These are phyloP conservation scores for Siniperca chuatsi DNA, from an alignment of 2,113 vertebrate genomes.

Conservation along the genomic window DNA sequence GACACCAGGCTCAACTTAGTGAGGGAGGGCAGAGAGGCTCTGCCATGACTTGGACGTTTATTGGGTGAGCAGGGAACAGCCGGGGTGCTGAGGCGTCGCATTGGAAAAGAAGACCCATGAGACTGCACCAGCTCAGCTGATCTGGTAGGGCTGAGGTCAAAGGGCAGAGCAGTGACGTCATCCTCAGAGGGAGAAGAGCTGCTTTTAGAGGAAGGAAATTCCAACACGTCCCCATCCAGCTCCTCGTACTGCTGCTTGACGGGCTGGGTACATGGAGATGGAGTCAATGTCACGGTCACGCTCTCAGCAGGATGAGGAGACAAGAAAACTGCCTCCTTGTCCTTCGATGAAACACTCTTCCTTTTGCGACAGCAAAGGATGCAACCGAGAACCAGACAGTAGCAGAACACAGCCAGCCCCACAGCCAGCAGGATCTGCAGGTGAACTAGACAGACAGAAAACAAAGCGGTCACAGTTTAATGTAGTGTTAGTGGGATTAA, in stretches of 20 bases:
- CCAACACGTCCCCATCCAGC: slow-evolving; percentile 79
- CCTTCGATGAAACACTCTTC: slow-evolving; percentile 45
- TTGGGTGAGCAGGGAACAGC: slow-evolving; percentile 38
- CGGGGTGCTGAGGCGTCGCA: slow-evolving; percentile 71
- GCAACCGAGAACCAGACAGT: slow-evolving; percentile 85
- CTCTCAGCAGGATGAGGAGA: slow-evolving; percentile 51
- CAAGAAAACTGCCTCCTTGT: slow-evolving; percentile 71
- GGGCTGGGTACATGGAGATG: slow-evolving; percentile 67
- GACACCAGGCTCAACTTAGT: slow-evolving; percentile 78
- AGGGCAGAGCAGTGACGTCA: slow-evolving; percentile 62
- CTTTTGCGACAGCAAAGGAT: slow-evolving; percentile 80
- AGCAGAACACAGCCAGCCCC: slow-evolving; percentile 85
- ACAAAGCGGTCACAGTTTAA: slow-evolving; percentile 13
- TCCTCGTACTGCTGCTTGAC: slow-evolving; percentile 82
- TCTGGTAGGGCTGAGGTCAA: slow-evolving; percentile 45
- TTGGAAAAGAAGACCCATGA: slow-evolving; percentile 48
- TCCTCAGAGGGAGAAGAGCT: slow-evolving; percentile 78
- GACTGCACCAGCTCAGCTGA: slow-evolving; percentile 49
- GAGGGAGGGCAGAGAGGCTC: slow-evolving; percentile 78
- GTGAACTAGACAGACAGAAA: slow-evolving; percentile 75
- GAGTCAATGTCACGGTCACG: slow-evolving; percentile 67
- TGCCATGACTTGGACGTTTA: slow-evolving; percentile 44
- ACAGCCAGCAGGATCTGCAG: slow-evolving; percentile 83
- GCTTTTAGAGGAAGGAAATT: slow-evolving; percentile 69
- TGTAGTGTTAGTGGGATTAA: background rate